A percentile compares a stretch with the other conserved stretches of the same genome.
These are phyloP conservation scores for Tiliacea aurago DNA, from an alignment of 2,888 invertebrate species.

Conservation along the genomic window DNA sequence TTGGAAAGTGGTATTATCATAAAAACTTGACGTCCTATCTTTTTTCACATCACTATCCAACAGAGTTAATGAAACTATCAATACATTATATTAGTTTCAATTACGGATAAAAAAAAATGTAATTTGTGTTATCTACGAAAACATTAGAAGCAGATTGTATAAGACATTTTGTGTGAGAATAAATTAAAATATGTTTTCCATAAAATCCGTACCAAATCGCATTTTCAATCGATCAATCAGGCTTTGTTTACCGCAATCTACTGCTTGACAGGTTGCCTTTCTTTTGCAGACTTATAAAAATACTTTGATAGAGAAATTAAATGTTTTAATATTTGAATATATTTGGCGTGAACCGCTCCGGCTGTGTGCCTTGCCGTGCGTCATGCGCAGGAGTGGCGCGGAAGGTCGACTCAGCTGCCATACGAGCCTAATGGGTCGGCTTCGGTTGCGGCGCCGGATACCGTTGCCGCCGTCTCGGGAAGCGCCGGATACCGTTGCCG, in stretches of 20 bases:
- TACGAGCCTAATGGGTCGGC: constrained; percentile 20
- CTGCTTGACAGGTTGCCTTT: constrained; percentile 7
- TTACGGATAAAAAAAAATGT: too few relatives aligned
- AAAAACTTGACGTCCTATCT: too few relatives aligned
- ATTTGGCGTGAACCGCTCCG: not conserved
- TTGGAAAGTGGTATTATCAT: too few relatives aligned
- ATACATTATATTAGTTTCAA: too few relatives aligned
- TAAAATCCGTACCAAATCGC: constrained; percentile 2
- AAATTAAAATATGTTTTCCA: constrained; percentile 22
- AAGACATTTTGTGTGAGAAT: constrained; percentile 23
- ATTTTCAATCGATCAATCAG: constrained; percentile 38
- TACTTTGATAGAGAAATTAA: not conserved
- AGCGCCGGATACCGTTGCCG: constrained; percentile 18
- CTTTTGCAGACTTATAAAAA: not conserved
- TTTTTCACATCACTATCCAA: too few relatives aligned
- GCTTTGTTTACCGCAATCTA: constrained; percentile 20
- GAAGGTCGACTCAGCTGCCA: constrained; percentile 31
- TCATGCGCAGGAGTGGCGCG: constrained; percentile 36
- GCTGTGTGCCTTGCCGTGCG: constrained; percentile 14
- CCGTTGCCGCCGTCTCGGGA: constrained; percentile 22
- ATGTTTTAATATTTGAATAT: not conserved
- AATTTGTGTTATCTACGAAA: constrained; percentile 20
- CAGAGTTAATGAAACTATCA: too few relatives aligned
- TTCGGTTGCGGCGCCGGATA: constrained; percentile 44
- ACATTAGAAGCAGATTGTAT: constrained; percentile 8